Conservation (phyloP, 2,888 invertebrate species). For the Colostygia pectinataria region DNA sequence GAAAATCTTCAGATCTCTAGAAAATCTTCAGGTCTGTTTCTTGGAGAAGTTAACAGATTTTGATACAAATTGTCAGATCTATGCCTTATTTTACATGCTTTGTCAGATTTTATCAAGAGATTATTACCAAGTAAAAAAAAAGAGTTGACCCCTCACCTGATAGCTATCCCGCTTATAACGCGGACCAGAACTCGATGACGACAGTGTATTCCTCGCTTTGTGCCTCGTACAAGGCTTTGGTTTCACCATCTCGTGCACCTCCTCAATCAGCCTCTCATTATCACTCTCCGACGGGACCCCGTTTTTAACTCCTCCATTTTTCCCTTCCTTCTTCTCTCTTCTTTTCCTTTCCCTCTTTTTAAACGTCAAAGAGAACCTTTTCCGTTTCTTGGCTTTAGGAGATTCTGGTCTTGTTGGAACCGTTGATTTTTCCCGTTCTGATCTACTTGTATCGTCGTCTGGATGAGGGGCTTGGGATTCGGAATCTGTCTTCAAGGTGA, state of each 20-base stretch:
- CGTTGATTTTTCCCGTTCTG: conserved; percentile 71
- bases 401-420: conserved; percentile 68
- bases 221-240: conserved; percentile 67
- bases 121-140: no score
- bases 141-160: no score
- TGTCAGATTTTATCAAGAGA: no score
- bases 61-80: no score
- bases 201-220: conserved; percentile 66
- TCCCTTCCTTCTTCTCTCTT: conserved; percentile 67
- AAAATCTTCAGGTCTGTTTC: no score
- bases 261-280: conserved; percentile 73
- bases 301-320: conserved; percentile 63
- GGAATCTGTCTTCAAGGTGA: conserved; percentile 71
- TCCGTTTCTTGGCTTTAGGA: conserved; percentile 75
- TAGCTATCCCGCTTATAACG: conserved; percentile 81
- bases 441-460: conserved; percentile 75
- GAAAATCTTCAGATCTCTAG: no score
- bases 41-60: no score
- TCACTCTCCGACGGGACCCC: conserved; percentile 68
- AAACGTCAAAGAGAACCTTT: conserved; percentile 73
- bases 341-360: conserved; percentile 76
- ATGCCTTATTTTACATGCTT: no score
- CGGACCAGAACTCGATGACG: conserved; percentile 76
- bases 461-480: conserved; percentile 68
- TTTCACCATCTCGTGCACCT: conserved; percentile 56